phyloP scores from a whole-genome alignment of 1,140 invertebrate species.

The Drosophila arawakana region DNA sequence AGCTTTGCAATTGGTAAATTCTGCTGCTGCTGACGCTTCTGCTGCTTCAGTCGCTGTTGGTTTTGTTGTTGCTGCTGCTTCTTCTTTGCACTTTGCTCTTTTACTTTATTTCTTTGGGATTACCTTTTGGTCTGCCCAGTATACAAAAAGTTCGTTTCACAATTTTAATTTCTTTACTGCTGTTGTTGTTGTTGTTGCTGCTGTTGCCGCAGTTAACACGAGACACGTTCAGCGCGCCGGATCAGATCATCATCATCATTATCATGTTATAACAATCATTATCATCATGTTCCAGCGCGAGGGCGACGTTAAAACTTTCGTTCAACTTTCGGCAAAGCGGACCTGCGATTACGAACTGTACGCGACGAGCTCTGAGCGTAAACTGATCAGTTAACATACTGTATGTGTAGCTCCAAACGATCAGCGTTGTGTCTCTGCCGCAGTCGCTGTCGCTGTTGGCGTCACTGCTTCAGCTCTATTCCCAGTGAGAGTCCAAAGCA shows the following conservation, averaged over 20 bases:
- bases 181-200: slow-evolving; percentile 22
- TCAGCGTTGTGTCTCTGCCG: slow-evolving; percentile 4
- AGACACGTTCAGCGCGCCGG: slow-evolving; percentile 55
- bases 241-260: slow-evolving; percentile 67
- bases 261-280: slow-evolving; percentile 49
- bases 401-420: slow-evolving; percentile 27
- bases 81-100: slow-evolving; percentile 35
- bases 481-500: slow-evolving; percentile 48
- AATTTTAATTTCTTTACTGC: slow-evolving; percentile 44
- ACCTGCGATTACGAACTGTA: slow-evolving; percentile 34
- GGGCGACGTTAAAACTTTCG: slow-evolving; percentile 39
- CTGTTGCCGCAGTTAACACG: slow-evolving; percentile 61
- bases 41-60: slow-evolving; percentile 32
- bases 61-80: slow-evolving; percentile 30
- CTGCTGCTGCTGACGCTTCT: slow-evolving; percentile 43
- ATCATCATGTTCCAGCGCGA: slow-evolving; percentile 55
- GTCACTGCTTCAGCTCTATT: slow-evolving; percentile 31
- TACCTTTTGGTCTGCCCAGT: slow-evolving; percentile 40
- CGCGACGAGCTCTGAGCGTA: slow-evolving; percentile 46
- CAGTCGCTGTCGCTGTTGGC: slow-evolving; percentile 9
- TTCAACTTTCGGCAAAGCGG: slow-evolving; percentile 41
- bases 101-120: slow-evolving; percentile 47
- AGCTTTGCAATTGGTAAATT: slow-evolving; percentile 65
- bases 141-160: slow-evolving; percentile 51
- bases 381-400: slow-evolving; percentile 38